Evolutionary conservation across 1,140 invertebrate genomes (phyloP).

Genomic region (Psilanteris sp.): DNA sequence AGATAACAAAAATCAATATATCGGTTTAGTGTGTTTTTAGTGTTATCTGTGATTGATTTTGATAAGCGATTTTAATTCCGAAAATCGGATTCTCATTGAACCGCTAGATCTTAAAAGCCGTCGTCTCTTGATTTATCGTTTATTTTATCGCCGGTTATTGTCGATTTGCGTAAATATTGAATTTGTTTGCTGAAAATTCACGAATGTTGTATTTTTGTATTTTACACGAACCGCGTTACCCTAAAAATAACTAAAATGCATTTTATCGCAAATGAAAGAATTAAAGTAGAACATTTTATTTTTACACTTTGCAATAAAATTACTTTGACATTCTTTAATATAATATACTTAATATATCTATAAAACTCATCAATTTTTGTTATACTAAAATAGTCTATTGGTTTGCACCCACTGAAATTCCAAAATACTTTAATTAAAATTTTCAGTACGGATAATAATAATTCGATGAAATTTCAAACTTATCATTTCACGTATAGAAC

Average conservation of each 20-base stretch:
- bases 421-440: no score
- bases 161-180: not conserved
- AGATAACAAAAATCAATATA: no score
- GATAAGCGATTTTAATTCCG: not conserved
- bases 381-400: no score
- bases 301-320: not conserved
- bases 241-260: conserved; percentile 6
- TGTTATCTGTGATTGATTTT: no score
- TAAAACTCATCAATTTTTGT: no score
- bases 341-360: no score
- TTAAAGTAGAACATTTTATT: not conserved
- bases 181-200: conserved; percentile 11
- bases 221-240: conserved; percentile 19
- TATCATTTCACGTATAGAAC: no score
- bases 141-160: conserved; percentile 19
- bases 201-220: conserved; percentile 17
- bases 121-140: conserved; percentile 23
- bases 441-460: no score
- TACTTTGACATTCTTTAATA: no score
- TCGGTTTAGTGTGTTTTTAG: no score
- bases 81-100: not conserved
- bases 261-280: not conserved
- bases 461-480: no score
- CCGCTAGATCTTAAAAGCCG: not conserved
- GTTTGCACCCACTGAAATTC: no score